A percentile compares a stretch with the other conserved stretches of the same genome.
Conservation (phyloP, 2,888 invertebrate species). For the Keiferia lycopersicella region DNA sequence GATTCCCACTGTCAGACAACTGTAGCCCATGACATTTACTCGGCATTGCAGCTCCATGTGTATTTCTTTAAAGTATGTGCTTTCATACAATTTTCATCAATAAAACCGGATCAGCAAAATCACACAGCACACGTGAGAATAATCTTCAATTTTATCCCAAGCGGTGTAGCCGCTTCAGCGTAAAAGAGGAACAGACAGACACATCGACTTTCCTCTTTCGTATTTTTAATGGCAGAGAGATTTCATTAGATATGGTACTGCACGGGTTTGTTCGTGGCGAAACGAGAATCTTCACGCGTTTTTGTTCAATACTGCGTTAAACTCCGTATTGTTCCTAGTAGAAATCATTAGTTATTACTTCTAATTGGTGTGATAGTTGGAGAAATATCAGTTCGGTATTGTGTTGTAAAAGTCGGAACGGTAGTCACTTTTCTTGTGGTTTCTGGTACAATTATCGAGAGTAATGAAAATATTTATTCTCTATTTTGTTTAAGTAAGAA, state of each 20-base stretch:
- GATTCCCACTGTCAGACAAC: too few species aligned
- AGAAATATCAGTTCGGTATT: constrained; percentile 19
- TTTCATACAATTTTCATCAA: too few species aligned
- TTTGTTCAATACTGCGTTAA: constrained; percentile 44
- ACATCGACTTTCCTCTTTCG: too few species aligned
- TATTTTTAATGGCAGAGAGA: constrained; percentile 34
- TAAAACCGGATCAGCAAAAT: too few species aligned
- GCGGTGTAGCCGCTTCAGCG: too few species aligned
- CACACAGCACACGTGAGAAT: too few species aligned
- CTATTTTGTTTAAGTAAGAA: too few species aligned
- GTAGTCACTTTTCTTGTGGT: constrained; percentile 9
- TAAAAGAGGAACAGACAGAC: too few species aligned
- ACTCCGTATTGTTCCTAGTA: constrained; percentile 45
- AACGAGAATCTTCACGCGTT: constrained; percentile 39
- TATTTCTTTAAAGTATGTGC: too few species aligned
- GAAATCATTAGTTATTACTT: constrained; percentile 28
- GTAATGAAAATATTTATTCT: not conserved
- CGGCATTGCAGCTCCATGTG: too few species aligned
- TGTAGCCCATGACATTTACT: too few species aligned
- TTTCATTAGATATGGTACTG: constrained; percentile 38
- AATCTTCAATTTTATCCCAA: too few species aligned
- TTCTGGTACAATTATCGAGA: not conserved
- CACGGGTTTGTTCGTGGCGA: constrained; percentile 40
- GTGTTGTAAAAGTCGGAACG: constrained; percentile 1
- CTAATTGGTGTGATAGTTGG: constrained; percentile 18